Evolutionary conservation across 2,888 invertebrate species (phyloP), one percentile per base, ranked within the genome.

Genomic region (Lasius fuliginosus): DNA sequence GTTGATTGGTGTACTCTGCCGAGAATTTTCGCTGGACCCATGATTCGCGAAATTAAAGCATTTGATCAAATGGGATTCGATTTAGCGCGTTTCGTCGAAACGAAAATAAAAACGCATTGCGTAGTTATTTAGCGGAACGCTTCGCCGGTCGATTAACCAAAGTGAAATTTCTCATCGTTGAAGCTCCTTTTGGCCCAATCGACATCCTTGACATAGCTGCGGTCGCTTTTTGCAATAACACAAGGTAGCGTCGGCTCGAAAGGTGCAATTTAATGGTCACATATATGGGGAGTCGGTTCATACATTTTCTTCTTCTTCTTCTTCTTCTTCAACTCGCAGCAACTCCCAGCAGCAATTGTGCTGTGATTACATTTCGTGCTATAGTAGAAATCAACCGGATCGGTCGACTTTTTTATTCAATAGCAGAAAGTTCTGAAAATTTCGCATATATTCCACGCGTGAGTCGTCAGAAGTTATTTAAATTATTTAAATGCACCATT

Each of bases 211-310:
- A 75, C 36, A 65, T 65, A 65, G 36, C 65, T 65, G 75, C 23
- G 75, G 75, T 49, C n/a, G 36, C 23, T 27, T 49, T 49, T 65
- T 49, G 64, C 23, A 49, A 75, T 15, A 62, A 71, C n/a, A 12
- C 69, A 69, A 64, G 64, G 64, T 33, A 74, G 5, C 62, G n/a
- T 33, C 23, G 60, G 40, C 40, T 30, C 36, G 75, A 75, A 49
- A 75, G 75, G 23, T 75, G 36, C 36, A 75, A 75, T 75, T 75
- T 65, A 33, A 64, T 49, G 75, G 36, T 65, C 36, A 49, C 65
- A 36, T 75, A 49, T 27, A 53, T 49, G 65, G 46, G n/a, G 30
- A 62, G 8, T 74, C 18, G 75, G 36, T 23, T 67, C 42, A 76
- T 65, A 49, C 49, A 23, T 75, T 53, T n/a, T 53, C n/a, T 1